Evolutionary conservation across 92 coral and sea anemone species (phyloP).

Genomic region (Actinernus sp.): DNA sequence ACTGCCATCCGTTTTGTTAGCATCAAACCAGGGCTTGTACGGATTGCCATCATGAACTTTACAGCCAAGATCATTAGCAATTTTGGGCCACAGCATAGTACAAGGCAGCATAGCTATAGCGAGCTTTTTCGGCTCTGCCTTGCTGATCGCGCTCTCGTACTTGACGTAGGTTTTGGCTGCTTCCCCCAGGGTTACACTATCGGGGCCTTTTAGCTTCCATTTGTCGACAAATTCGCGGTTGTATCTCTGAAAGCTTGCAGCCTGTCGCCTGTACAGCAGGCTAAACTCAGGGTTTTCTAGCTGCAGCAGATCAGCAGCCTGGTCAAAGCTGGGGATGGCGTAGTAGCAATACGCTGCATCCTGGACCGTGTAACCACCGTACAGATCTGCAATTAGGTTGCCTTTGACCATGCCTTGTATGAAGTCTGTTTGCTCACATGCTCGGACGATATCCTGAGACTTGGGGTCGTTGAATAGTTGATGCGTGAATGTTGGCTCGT

Average conservation of each 20-base stretch:
- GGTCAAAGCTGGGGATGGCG: constrained; percentile 31
- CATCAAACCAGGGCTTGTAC: constrained; percentile 56
- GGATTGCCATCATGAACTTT: constrained; percentile 30
- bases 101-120: constrained; percentile 57
- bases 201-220: constrained; percentile 49
- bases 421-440: constrained; percentile 35
- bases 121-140: constrained; percentile 27
- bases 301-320: constrained; percentile 10
- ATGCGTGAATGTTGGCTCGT: constrained; percentile 20
- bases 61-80: constrained; percentile 32
- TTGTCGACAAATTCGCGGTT: constrained; percentile 37
- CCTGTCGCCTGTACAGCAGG: constrained; percentile 21
- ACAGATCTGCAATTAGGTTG: constrained; percentile 46
- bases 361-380: constrained; percentile 72
- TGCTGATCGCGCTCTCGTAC: constrained; percentile 37
- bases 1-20: constrained; percentile 25
- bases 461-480: constrained; percentile 19
- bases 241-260: constrained; percentile 29
- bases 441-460: constrained; percentile 32
- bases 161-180: constrained; percentile 62
- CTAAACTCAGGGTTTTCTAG: constrained; percentile 10
- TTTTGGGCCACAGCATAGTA: constrained; percentile 59
- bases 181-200: constrained; percentile 59
- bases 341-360: constrained; percentile 64
- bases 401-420: constrained; percentile 41